Base-by-base conservation (phyloP, 2,888 invertebrate species). In the Stenichneumon culpator region DNA sequence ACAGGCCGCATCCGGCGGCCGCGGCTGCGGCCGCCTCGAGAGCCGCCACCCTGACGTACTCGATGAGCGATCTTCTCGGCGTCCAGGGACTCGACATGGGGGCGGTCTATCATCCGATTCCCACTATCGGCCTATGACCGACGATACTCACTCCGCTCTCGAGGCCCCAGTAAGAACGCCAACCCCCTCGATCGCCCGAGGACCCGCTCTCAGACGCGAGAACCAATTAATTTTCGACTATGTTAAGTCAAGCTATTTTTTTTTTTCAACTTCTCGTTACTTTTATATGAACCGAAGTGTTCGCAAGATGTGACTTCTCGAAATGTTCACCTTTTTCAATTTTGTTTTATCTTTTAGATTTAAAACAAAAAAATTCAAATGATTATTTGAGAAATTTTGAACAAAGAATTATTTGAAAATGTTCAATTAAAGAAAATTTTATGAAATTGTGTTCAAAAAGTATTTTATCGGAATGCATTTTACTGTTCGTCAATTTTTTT, bases 121-220 rank as follows among this genome's bases (percentile, higher is more conserved):
- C 97, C 73, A 96, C 96, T 89, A 95, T 97, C 85, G 96, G 97
- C 78, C 96, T 97, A 93, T 96, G 97, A 95, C 95, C 96, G 95
- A 90, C 95, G 95, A 91, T 94, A 77, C 89, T 94, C 22, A 92
- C 94, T 47, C 94, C 93, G 54, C 88, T 94, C 7, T 91, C 93
- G 74, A 90, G 94, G 82, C 94, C 93, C 2, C 94, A 94, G 83
- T 94, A 89, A 86, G 6, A 63, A 50, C 52, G 52, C 47, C 9
- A 19, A 1, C 14, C 9, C 39, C 39, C 11, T 22, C 28, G 3
- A 52, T 16, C 44, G 16, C 16, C 44, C 16, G 14, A 32, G 16
- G 25, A 25, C n/a, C 3, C 57, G 39, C 1, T 54, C 54, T 44
- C 73, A 39, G 44, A 36, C 25, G 9, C 19, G n/a, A 44, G 44